Percentiles rank a stretch among this genome's conserved stretches.
These are phyloP conservation scores for Microtus pennsylvanicus DNA, from an alignment of 2,113 vertebrate species.

Conservation along the genomic window DNA sequence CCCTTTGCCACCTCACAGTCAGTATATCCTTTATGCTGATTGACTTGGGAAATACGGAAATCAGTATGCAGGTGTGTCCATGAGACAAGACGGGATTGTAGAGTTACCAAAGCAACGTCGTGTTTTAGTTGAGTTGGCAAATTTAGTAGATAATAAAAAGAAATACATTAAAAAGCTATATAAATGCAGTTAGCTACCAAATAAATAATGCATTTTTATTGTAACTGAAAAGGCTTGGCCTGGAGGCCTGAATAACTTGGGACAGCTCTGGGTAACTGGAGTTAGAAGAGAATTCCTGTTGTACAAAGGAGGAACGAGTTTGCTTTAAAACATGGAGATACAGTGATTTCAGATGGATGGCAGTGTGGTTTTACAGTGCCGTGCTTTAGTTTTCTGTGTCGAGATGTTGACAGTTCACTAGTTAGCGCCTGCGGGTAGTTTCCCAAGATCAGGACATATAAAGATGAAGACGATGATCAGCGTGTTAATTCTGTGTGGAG, in stretches of 20 bases:
- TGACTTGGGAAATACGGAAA: slow-evolving; percentile 49
- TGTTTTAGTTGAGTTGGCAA: slow-evolving; percentile 42
- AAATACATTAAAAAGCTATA: slow-evolving; percentile 10
- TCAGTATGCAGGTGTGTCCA: background rate
- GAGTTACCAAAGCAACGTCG: slow-evolving; percentile 39
- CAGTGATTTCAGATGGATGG: slow-evolving; percentile 25
- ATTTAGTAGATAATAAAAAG: slow-evolving; percentile 12
- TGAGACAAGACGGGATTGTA: slow-evolving; percentile 35
- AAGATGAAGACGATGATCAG: slow-evolving; percentile 19
- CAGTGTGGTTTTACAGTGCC: background rate
- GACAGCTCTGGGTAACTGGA: slow-evolving; percentile 40
- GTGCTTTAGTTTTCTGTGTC: slow-evolving; percentile 49
- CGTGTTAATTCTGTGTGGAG: slow-evolving; percentile 36
- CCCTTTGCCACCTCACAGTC: background rate
- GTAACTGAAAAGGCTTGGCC: background rate
- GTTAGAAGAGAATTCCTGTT: slow-evolving; percentile 38
- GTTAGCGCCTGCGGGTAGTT: slow-evolving; percentile 35
- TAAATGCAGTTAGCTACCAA: slow-evolving; percentile 48
- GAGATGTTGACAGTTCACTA: slow-evolving; percentile 44
- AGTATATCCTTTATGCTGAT: slow-evolving; percentile 53
- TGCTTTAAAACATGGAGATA: slow-evolving; percentile 12
- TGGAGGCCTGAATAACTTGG: background rate
- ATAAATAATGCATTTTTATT: slow-evolving; percentile 48
- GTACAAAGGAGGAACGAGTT: background rate
- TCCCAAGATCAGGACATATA: slow-evolving; percentile 51